Evolutionary conservation across 2,113 vertebrate species (phyloP).

Genomic region (Meleagris gallopavo): DNA sequence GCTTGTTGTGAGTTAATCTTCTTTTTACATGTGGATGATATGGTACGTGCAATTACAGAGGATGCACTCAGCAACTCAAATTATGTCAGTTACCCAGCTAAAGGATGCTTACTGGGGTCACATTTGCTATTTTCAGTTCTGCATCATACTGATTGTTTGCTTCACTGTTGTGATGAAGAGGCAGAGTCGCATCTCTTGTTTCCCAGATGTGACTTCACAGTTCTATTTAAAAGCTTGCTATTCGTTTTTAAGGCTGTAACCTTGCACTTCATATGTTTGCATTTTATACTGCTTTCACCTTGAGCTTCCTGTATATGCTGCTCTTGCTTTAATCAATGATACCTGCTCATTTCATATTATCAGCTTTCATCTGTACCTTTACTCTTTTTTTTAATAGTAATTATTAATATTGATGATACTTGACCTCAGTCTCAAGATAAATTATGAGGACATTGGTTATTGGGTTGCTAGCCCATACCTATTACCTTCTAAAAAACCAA

Average conservation of each 20-base stretch:
- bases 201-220: not conserved
- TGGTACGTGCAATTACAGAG: not conserved
- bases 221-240: not conserved
- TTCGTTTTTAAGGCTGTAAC: not conserved
- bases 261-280: not conserved
- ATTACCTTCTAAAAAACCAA: accelerated
- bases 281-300: not conserved
- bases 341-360: not conserved
- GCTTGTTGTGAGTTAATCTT: slow-evolving; percentile 59
- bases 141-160: not conserved
- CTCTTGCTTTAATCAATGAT: not conserved
- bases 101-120: not conserved
- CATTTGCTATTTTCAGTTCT: not conserved
- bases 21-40: slow-evolving; percentile 40
- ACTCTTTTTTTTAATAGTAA: not conserved
- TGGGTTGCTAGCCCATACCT: not conserved
- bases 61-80: not conserved
- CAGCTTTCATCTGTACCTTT: not conserved
- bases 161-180: not conserved
- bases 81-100: not conserved
- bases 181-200: not conserved
- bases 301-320: not conserved
- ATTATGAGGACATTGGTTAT: not conserved
- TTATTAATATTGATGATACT: not conserved
- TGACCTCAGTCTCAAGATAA: not conserved